phyloP scores from a whole-genome alignment of 2,113 vertebrate species.

The Numenius arquata region DNA sequence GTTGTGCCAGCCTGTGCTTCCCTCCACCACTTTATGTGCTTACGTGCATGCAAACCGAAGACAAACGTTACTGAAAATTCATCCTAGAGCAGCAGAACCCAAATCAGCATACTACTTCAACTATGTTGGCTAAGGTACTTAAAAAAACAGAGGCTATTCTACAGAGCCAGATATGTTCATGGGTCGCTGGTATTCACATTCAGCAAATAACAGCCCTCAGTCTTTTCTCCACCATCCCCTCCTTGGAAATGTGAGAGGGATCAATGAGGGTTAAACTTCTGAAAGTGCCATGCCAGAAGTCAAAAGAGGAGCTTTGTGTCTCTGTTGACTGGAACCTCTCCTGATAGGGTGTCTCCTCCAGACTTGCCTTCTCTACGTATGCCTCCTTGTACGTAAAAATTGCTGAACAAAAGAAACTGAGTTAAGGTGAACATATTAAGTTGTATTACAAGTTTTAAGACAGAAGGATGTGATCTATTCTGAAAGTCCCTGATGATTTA shows the following conservation, averaged over 20 bases:
- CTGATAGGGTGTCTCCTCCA: not conserved
- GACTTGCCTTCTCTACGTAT: not conserved
- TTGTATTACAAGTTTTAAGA: constrained; percentile 55
- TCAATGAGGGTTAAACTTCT: not conserved
- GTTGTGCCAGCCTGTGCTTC: not conserved
- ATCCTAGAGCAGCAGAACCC: not conserved
- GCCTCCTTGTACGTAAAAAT: not conserved
- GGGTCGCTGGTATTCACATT: not conserved
- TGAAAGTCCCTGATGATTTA: constrained; percentile 61
- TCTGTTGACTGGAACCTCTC: not conserved
- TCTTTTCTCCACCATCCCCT: not conserved
- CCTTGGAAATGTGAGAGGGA: not conserved
- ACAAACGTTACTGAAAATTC: not conserved
- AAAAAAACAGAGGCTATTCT: not conserved
- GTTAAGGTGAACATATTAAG: constrained; percentile 16
- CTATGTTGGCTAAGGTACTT: not conserved
- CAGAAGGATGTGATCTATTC: constrained; percentile 15
- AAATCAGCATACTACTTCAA: not conserved
- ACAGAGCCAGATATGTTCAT: not conserved
- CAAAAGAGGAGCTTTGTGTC: not conserved
- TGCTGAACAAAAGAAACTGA: constrained; percentile 43
- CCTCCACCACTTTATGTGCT: not conserved
- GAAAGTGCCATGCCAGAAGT: not conserved
- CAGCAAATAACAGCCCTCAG: not conserved
- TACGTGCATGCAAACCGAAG: fast-evolving